Conservation (phyloP, 2,113 vertebrate species). For the Nothocercus julius region DNA sequence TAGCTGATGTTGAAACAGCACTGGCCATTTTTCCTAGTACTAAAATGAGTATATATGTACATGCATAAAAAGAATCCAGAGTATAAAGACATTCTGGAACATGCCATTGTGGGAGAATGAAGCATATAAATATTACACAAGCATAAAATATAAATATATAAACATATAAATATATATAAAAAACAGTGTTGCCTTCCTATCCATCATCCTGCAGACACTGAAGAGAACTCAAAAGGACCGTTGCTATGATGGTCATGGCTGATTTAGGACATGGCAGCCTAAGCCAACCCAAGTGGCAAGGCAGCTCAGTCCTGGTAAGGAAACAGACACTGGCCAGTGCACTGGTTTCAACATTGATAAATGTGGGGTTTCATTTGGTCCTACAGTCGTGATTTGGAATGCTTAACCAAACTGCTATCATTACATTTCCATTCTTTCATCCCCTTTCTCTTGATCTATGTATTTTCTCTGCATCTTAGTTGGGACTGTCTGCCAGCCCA, state of each 20-base stretch:
- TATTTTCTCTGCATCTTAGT: neutral
- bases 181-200: neutral
- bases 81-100: neutral
- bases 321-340: neutral
- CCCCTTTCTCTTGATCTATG: neutral
- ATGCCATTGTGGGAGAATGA: neutral
- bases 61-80: neutral
- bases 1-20: neutral
- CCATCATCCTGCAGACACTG: neutral
- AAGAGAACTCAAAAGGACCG: neutral
- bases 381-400: neutral
- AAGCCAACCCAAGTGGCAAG: neutral
- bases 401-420: neutral
- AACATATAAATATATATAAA: too few species aligned
- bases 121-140: neutral
- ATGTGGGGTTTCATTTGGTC: neutral
- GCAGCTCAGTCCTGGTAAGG: neutral
- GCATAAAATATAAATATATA: neutral
- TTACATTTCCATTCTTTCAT: neutral
- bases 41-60: neutral
- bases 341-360: neutral
- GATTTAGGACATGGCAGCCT: neutral
- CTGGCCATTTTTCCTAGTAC: neutral
- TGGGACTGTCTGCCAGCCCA: neutral
- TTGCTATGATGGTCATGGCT: neutral